Conservation (phyloP, 2,797 vertebrate genomes). For the Remorina albescens region DNA sequence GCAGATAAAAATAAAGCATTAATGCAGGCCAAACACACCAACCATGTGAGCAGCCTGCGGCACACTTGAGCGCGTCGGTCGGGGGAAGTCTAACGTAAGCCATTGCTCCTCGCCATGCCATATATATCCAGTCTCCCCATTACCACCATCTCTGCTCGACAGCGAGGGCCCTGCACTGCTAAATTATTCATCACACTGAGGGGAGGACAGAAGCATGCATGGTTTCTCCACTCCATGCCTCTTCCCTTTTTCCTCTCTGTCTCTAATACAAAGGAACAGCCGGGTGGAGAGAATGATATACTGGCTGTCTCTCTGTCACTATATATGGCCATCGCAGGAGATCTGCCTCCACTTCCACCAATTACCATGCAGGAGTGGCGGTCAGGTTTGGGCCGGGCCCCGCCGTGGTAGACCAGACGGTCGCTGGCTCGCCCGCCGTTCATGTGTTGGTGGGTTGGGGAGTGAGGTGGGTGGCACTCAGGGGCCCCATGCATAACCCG, state of each 20-base stretch:
- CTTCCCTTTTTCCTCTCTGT: constrained; percentile 55
- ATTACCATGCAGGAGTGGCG: constrained; percentile 58
- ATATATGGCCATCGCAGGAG: constrained; percentile 54
- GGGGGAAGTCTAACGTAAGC: constrained; percentile 72
- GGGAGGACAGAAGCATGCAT: constrained; percentile 76
- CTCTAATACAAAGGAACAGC: constrained; percentile 78
- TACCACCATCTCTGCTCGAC: constrained; percentile 77
- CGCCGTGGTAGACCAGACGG: constrained; percentile 43
- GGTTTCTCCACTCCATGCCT: constrained; percentile 70
- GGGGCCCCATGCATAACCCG: constrained; percentile 73
- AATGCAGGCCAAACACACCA: constrained; percentile 57
- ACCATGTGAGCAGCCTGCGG: constrained; percentile 61
- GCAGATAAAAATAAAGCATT: constrained; percentile 60
- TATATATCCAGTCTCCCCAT: constrained; percentile 78
- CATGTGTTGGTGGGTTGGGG: constrained; percentile 31
- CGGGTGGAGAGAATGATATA: constrained; percentile 74
- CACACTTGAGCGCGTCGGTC: constrained; percentile 49
- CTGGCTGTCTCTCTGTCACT: constrained; percentile 65
- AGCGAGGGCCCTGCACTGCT: constrained; percentile 78
- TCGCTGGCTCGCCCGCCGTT: constrained; percentile 18
- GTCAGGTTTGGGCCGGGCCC: constrained; percentile 31
- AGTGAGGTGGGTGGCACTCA: constrained; percentile 68
- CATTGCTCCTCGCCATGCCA: constrained; percentile 69
- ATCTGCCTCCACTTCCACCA: constrained; percentile 66
- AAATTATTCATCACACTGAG: constrained; percentile 82